These are phyloP conservation scores for Encarsia formosa DNA, from an alignment of 2,888 invertebrate genomes.

Conservation along the genomic window DNA sequence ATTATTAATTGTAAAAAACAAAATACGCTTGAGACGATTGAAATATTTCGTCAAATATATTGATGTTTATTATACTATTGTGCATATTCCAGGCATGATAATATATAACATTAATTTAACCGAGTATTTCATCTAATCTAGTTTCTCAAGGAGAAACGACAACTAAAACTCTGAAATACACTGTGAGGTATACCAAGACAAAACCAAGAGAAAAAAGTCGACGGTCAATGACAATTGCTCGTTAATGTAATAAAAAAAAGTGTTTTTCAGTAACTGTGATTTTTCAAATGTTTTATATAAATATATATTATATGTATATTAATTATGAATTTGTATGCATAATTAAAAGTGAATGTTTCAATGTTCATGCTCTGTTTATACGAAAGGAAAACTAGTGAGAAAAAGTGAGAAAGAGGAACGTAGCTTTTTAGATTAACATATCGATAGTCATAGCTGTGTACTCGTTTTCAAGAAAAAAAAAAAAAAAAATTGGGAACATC, in stretches of 20 bases:
- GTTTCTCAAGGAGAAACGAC: constrained; percentile 19
- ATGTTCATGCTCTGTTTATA: constrained; percentile 41
- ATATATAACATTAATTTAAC: constrained; percentile 13
- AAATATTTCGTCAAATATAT: background rate
- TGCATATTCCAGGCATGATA: constrained; percentile 6
- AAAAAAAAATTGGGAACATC: no score
- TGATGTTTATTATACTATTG: background rate
- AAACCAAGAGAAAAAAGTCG: constrained; percentile 8
- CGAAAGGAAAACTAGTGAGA: constrained; percentile 16
- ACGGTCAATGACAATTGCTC: no score
- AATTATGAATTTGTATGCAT: constrained; percentile 44
- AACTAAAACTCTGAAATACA: background rate
- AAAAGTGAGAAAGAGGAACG: constrained; percentile 20
- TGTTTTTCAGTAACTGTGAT: constrained; percentile 49
- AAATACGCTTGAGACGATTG: no score
- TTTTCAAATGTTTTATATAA: constrained; percentile 45
- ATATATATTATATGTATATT: constrained; percentile 37
- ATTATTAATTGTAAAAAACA: no score
- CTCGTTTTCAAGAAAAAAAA: constrained; percentile 28
- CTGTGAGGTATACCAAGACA: background rate
- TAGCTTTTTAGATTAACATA: constrained; percentile 44
- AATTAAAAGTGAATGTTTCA: constrained; percentile 39
- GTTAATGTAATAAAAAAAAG: constrained; percentile 29
- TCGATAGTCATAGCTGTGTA: constrained; percentile 37
- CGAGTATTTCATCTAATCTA: no score